Evolutionary conservation across 2,888 invertebrate species (phyloP), one percentile per base, ranked within the genome.

Genomic region (Nezara viridula): DNA sequence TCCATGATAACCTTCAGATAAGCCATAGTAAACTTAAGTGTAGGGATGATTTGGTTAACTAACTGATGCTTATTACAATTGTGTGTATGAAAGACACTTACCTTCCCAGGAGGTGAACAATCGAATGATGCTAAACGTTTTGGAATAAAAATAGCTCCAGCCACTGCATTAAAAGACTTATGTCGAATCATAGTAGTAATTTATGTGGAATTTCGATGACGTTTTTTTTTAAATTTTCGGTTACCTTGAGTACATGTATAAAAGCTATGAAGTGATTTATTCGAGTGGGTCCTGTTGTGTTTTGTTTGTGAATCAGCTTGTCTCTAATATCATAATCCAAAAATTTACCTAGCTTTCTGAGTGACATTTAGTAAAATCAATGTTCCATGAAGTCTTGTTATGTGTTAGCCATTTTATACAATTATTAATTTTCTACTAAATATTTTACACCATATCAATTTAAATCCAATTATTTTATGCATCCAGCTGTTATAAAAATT

Each of bases 281-380:
- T 44, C 12, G n/a, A 21, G 44, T n/a, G 44, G n/a, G 9, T 81
- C 81, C 47, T 81, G 81, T 81, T 81, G 81, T 81, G 81, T 81
- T 81, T 81, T 81, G 81, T 81, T 81, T 81, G 81, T 47, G 14
- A 37, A 81, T 81, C 81, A 81, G 81, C 81, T 81, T 81, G 81
- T 44, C 44, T 47, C 81, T 40, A n/a, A n/a, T 44, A 44, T 81
- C 81, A 81, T 81, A 81, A 81, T 81, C n/a, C 7, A 81, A 81
- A 81, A 44, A 44, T 81, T 44, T 77, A 77, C 77, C 40, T 10
- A 44, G 44, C 44, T 81, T 47, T 40, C 24, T n/a, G 81, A 44
- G 40, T 19, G 40, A 44, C 81, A 44, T 81, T 40, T 81, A 81
- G n/a, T 81, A 44, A 81, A 81, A 44, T 40, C 44, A n/a, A 24